Base-by-base conservation (phyloP, 2,113 vertebrate genomes). In the Cichladusa arquata region DNA sequence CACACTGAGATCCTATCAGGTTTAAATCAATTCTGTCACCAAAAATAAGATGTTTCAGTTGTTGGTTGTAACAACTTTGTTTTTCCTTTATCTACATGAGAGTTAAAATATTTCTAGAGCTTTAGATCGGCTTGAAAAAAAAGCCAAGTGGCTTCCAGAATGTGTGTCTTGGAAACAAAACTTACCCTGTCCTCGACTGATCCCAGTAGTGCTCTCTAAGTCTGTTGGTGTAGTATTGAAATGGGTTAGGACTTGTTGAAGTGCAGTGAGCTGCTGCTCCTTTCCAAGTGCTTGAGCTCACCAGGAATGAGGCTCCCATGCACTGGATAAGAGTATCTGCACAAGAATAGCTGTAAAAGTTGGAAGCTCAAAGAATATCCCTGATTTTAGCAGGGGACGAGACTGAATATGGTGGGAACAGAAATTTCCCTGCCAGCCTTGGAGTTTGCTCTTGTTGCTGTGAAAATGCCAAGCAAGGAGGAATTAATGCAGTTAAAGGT, bases 171-270 rank as follows among this genome's bases (percentile, higher is more conserved):
- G 54, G 33, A 70, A 70, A 53, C 38, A 69, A 54, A 74, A 9
- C 29, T 2, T 19, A 18, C 6, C 40, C 33, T 3, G 3, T 45
- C 29, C 62, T 92, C 0, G 0, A 3, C 66, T 0, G 9, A 25
- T 64, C 11, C 26, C 1, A 0, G 44, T 5, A 20, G 25, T 0
- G 0, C 66, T 90, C 88, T 92, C 60, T 40, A 34, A n/a, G 72
- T 29, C 40, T 0, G 0, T 28, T 0, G 1, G 58, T 34, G 48
- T 48, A 25, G 51, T 34, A 51, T 28, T 54, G 87, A 71, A 89
- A 96, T 87, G 87, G 61, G 87, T 81, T 48, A 5, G 81, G 93
- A 64, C 87, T 92, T 91, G 93, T 69, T 0, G 3, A 78, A 77
- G 12, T 70, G 76, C 38, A 38, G 0, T 0, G 12, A 87, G 80